Evolutionary conservation across 2,797 vertebrate species (phyloP).

Genomic region (Aldrovandia affinis): DNA sequence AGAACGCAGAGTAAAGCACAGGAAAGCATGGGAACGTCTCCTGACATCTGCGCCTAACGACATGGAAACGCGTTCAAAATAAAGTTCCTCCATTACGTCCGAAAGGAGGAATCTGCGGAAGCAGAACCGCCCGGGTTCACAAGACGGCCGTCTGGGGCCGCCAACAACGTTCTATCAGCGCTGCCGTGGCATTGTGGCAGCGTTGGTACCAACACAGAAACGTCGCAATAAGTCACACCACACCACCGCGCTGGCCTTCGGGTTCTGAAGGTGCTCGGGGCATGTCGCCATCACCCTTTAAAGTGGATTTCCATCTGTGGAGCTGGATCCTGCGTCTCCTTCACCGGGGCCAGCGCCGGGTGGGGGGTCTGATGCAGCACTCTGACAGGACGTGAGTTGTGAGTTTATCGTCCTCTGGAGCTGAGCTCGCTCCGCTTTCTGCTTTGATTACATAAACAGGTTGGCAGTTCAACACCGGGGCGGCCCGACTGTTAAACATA

Average conservation of each 20-base stretch:
- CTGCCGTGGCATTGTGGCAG: not conserved
- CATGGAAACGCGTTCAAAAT: not conserved
- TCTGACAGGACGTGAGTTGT: not conserved
- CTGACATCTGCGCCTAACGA: not conserved
- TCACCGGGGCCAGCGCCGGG: not conserved
- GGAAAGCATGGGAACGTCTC: conserved; percentile 27
- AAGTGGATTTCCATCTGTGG: not conserved
- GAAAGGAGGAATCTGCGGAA: too few species aligned
- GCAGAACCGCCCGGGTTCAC: too few species aligned
- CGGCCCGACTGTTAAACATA: conserved; percentile 19
- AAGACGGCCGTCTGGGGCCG: too few species aligned
- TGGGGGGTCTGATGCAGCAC: conserved; percentile 1
- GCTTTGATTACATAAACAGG: conserved; percentile 20
- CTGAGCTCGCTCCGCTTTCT: not conserved
- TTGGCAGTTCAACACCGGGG: not conserved
- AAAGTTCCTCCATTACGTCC: not conserved
- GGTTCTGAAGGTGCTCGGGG: conserved; percentile 5
- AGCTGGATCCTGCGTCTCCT: not conserved
- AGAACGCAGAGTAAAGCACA: not conserved
- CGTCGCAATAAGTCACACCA: not conserved
- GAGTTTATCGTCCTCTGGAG: not conserved
- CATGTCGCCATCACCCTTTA: not conserved
- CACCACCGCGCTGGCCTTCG: not conserved
- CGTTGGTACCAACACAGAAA: not conserved
- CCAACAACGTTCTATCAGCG: not conserved